Conservation (phyloP, 1,140 invertebrate species). For the Trissolcus basalis region DNA sequence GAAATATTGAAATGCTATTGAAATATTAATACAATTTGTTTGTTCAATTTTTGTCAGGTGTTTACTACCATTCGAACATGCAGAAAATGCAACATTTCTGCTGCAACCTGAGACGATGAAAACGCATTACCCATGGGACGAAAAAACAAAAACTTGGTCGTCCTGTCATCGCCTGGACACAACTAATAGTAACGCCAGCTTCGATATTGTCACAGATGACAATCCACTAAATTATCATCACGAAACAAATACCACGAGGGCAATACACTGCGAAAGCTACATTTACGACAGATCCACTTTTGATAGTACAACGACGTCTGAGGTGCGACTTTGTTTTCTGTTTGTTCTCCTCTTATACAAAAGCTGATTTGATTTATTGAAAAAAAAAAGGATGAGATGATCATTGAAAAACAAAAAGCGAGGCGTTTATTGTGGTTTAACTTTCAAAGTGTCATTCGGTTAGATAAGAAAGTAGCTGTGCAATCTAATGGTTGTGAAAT, state of each 20-base stretch:
- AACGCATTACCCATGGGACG: slow-evolving; percentile 77
- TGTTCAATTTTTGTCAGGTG: slow-evolving; percentile 75
- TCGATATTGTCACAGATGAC: slow-evolving; percentile 33
- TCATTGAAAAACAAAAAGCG: no score
- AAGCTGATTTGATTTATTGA: no score
- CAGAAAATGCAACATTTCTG: slow-evolving; percentile 75
- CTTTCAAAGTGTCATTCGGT: no score
- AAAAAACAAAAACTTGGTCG: slow-evolving; percentile 70
- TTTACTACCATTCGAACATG: slow-evolving; percentile 77
- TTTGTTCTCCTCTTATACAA: no score
- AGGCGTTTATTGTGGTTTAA: not conserved
- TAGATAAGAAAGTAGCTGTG: no score
- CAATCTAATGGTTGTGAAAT: no score
- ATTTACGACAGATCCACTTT: slow-evolving; percentile 80
- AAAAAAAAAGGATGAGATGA: no score
- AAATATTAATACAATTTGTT: not conserved
- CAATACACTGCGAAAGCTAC: slow-evolving; percentile 76
- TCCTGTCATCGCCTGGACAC: slow-evolving; percentile 70
- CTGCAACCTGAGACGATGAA: slow-evolving; percentile 72
- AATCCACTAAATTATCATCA: slow-evolving; percentile 36
- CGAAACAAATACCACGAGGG: slow-evolving; percentile 24
- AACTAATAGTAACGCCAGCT: slow-evolving; percentile 16
- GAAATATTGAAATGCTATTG: no score
- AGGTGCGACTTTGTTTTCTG: slow-evolving; percentile 71
- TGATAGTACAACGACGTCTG: slow-evolving; percentile 79